Conservation (phyloP, 2,113 vertebrate genomes). For the Brienomyrus longianalis region DNA sequence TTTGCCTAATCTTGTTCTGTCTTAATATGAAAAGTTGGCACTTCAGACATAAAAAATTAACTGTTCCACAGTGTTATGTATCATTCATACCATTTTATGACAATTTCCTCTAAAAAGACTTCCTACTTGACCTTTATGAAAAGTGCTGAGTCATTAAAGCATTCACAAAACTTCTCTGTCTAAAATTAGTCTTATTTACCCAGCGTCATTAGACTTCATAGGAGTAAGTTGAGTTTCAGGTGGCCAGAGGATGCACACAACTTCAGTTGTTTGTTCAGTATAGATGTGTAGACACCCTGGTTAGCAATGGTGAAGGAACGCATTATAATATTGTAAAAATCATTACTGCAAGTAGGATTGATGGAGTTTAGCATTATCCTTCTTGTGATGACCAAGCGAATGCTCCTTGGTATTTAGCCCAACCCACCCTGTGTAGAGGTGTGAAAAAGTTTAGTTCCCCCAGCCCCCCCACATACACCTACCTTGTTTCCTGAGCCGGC, state of each 20-base stretch:
- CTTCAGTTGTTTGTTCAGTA: background rate
- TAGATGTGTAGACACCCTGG: background rate
- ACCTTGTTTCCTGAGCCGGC: background rate
- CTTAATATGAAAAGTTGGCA: background rate
- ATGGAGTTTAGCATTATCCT: conserved; percentile 12
- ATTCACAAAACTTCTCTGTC: background rate
- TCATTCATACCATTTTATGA: background rate
- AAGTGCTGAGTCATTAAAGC: background rate
- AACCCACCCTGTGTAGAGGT: background rate
- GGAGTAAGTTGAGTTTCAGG: background rate
- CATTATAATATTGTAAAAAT: conserved; percentile 5
- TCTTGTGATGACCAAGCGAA: background rate
- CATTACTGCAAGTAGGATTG: conserved; percentile 20
- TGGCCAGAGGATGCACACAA: background rate
- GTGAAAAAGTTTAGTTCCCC: background rate
- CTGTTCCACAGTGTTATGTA: conserved; percentile 24
- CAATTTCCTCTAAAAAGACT: conserved; percentile 1
- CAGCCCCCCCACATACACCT: background rate
- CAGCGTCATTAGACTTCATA: background rate
- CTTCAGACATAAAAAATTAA: background rate
- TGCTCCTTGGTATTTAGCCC: background rate
- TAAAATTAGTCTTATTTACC: conserved; percentile 4
- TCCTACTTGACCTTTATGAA: conserved; percentile 32
- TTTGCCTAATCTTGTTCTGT: background rate
- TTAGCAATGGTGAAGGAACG: background rate